Percentiles rank a stretch among this genome's conserved stretches.
These are phyloP conservation scores for Chamaea fasciata DNA, from an alignment of 2,113 vertebrate genomes.

Conservation along the genomic window DNA sequence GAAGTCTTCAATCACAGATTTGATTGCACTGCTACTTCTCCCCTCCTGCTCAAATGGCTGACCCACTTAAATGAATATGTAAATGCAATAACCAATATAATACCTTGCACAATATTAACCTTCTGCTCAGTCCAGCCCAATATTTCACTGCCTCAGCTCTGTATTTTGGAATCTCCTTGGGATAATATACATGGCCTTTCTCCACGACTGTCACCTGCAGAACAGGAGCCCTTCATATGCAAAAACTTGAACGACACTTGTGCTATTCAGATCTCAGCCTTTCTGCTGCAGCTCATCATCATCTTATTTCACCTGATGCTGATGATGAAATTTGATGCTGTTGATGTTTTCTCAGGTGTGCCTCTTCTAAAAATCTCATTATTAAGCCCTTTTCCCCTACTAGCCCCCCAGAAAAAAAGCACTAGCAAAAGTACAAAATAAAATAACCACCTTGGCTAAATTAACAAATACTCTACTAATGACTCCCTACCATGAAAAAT, in stretches of 20 bases:
- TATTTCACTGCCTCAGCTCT: not conserved
- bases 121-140: not conserved
- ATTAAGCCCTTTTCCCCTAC: not conserved
- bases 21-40: not conserved
- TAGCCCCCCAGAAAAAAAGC: not conserved
- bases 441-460: not conserved
- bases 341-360: not conserved
- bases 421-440: not conserved
- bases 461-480: not conserved
- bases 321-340: not conserved
- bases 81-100: not conserved
- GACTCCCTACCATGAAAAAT: not conserved
- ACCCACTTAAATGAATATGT: not conserved
- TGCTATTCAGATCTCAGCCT: not conserved
- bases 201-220: not conserved
- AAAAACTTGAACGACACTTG: not conserved
- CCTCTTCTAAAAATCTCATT: not conserved
- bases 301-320: not conserved
- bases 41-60: not conserved
- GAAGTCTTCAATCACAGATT: not conserved
- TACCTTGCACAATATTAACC: not conserved
- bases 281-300: not conserved
- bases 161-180: not conserved
- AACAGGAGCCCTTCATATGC: not conserved
- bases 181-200: accelerated